These are phyloP conservation scores for Prenolepis imparis DNA, from an alignment of 2,888 invertebrate genomes.

Conservation along the genomic window DNA sequence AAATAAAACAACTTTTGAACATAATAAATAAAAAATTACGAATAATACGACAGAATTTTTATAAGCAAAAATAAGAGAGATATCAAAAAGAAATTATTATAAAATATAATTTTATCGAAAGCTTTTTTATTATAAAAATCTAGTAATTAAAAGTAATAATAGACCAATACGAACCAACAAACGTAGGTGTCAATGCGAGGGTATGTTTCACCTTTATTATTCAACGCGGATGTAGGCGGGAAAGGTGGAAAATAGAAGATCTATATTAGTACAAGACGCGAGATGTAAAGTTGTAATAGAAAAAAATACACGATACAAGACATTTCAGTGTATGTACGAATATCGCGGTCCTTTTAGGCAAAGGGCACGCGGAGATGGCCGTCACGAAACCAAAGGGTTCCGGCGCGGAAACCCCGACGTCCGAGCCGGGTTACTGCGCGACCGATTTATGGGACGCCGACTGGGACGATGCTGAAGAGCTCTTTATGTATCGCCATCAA, in stretches of 20 bases:
- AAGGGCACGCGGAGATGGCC: conserved; percentile 99
- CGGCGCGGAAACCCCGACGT: conserved; percentile 97
- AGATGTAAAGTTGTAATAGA: neutral
- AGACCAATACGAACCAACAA: neutral
- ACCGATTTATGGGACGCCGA: conserved; percentile 96
- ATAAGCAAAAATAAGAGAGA: neutral
- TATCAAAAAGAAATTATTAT: no score
- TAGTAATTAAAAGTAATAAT: neutral
- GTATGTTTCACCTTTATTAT: conserved; percentile 1
- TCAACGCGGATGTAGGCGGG: neutral
- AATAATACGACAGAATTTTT: neutral
- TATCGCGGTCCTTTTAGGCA: conserved; percentile 84
- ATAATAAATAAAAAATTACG: neutral
- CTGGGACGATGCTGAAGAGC: conserved; percentile 95
- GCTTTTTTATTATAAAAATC: neutral
- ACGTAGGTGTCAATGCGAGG: neutral
- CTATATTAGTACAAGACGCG: neutral
- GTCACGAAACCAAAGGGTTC: conserved; percentile 96
- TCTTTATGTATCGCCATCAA: conserved; percentile 93
- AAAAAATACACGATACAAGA: no score
- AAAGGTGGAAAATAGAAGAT: conserved; percentile 16
- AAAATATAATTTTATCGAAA: neutral
- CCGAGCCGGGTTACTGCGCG: conserved; percentile 95
- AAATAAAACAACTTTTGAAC: neutral
- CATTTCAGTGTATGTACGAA: neutral